Evolutionary conservation across 2,888 invertebrate genomes (phyloP).

Genomic region (Lacanobia wlatinum): DNA sequence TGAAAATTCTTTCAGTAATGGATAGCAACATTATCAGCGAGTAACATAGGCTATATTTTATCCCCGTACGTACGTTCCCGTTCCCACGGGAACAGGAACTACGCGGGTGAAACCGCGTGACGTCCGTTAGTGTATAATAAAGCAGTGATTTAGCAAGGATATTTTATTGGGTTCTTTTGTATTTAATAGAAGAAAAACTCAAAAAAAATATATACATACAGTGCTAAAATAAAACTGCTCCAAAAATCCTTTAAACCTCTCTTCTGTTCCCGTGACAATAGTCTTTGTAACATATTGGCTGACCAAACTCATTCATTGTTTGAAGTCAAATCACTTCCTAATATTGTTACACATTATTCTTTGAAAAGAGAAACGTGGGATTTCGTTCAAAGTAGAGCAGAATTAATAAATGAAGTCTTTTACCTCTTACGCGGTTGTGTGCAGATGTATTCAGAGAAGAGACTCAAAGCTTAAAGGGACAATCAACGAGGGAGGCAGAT

Average conservation of each 20-base stretch:
- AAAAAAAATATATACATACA: not conserved
- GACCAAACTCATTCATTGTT: conserved; percentile 46
- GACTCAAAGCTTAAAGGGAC: conserved; percentile 52
- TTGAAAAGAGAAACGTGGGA: conserved; percentile 32
- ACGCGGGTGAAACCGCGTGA: too few species aligned
- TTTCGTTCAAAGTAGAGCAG: conserved; percentile 12
- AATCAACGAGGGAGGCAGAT: conserved; percentile 65
- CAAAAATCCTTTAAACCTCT: conserved; percentile 4
- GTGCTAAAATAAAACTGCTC: not conserved
- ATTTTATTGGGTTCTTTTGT: not conserved
- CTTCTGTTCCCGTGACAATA: conserved; percentile 34
- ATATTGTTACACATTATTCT: conserved; percentile 45
- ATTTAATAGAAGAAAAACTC: not conserved
- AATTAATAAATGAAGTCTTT: conserved; percentile 15
- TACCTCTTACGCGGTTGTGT: conserved; percentile 13
- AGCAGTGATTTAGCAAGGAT: not conserved
- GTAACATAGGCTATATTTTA: too few species aligned
- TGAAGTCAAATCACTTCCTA: conserved; percentile 33
- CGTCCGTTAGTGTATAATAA: too few species aligned
- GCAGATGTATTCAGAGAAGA: conserved; percentile 16
- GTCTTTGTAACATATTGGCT: conserved; percentile 36
- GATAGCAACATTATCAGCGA: too few species aligned
- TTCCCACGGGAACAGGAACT: too few species aligned
- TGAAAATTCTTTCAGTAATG: too few species aligned
- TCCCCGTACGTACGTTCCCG: too few species aligned